Percentiles rank a stretch among this genome's conserved stretches.
Evolutionary conservation across 2,113 vertebrate genomes (phyloP).

Genomic region (Podiceps cristatus): DNA sequence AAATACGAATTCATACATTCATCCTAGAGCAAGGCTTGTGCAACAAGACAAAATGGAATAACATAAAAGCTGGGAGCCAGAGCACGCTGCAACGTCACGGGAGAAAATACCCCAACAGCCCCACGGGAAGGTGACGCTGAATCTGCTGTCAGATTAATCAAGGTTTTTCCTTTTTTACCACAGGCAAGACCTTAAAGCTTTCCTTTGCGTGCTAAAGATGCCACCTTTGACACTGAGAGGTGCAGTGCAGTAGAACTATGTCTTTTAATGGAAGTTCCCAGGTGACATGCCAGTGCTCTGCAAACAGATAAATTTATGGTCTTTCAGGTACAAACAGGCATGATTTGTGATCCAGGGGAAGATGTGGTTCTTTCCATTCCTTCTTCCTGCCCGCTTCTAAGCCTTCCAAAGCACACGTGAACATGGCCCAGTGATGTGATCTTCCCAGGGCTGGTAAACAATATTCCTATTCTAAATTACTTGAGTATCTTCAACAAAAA

Average conservation of each 20-base stretch:
- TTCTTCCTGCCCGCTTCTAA: not conserved
- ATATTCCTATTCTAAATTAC: not conserved
- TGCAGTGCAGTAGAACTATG: not conserved
- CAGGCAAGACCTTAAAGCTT: not conserved
- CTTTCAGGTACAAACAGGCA: conserved; percentile 62
- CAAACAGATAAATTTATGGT: conserved; percentile 51
- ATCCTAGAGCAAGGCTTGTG: conserved; percentile 21
- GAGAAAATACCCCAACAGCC: not conserved
- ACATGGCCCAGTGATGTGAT: not conserved
- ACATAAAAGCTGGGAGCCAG: not conserved
- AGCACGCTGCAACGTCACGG: not conserved
- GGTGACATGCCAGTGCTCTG: conserved; percentile 14
- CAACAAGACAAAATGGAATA: conserved; percentile 1
- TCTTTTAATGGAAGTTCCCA: conserved; percentile 24
- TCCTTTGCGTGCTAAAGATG: not conserved
- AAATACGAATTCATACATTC: not conserved
- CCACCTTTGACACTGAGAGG: not conserved
- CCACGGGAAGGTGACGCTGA: not conserved
- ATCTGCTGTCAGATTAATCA: not conserved
- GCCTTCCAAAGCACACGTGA: not conserved
- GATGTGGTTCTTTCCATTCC: conserved; percentile 14
- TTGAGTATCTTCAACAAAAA: not conserved
- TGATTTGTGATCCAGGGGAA: conserved; percentile 14
- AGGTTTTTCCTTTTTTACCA: not conserved
- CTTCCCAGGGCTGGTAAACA: not conserved